Conservation (phyloP, 2,888 invertebrate genomes). For the Formica aserva region DNA sequence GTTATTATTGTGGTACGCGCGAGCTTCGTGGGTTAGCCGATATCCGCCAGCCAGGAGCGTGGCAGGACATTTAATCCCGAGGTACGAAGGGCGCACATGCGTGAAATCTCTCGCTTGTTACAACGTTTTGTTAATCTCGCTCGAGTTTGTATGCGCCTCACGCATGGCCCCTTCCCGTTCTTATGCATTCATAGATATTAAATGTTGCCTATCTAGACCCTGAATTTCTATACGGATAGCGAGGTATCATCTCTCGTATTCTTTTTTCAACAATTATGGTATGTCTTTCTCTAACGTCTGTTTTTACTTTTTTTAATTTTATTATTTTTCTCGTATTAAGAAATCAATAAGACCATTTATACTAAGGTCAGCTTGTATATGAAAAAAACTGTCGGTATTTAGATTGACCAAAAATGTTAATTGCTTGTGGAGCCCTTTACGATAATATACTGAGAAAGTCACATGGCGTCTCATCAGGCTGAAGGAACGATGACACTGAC, state of each 20-base stretch:
- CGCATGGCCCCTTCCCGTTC: neutral
- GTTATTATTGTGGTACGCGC: constrained; percentile 70
- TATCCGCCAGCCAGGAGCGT: constrained; percentile 72
- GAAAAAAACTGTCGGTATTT: neutral
- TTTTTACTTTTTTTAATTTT: neutral
- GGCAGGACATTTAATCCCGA: constrained; percentile 78
- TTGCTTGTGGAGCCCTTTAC: neutral
- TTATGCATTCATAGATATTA: neutral
- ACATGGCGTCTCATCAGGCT: constrained; percentile 26
- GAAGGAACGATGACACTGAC: constrained; percentile 55
- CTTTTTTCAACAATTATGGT: neutral
- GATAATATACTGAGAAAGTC: constrained; percentile 27
- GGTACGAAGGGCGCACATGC: constrained; percentile 77
- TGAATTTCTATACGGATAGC: neutral
- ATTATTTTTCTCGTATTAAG: neutral
- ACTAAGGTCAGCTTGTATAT: neutral
- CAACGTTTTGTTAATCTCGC: constrained; percentile 80
- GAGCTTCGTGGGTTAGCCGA: constrained; percentile 50
- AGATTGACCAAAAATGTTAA: neutral
- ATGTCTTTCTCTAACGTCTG: too few relatives aligned
- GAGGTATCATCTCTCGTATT: neutral
- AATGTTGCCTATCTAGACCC: constrained; percentile 5
- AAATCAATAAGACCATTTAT: neutral
- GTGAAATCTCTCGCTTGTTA: constrained; percentile 81
- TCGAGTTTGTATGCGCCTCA: constrained; percentile 15